phyloP scores from a whole-genome alignment of 2,113 vertebrate species.

The Microtus richardsoni region DNA sequence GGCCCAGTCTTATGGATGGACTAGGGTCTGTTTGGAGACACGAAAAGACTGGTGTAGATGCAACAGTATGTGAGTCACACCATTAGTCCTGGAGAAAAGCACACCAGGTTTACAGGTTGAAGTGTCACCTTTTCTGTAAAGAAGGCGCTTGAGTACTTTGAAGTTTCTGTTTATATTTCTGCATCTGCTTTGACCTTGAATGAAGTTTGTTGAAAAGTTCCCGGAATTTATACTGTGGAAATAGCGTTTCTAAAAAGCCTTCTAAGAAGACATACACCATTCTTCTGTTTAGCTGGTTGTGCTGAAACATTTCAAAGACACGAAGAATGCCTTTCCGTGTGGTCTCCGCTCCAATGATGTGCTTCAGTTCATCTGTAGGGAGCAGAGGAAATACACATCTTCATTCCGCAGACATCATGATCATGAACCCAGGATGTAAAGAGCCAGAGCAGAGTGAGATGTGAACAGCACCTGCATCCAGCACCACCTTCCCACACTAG shows the following conservation, averaged over 20 bases:
- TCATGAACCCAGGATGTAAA: neutral
- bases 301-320: constrained; percentile 99
- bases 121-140: constrained; percentile 98
- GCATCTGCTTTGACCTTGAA: constrained; percentile 95
- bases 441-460: neutral
- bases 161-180: constrained; percentile 95
- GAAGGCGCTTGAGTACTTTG: constrained; percentile 90
- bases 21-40: constrained; percentile 87
- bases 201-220: constrained; percentile 99
- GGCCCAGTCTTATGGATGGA: constrained; percentile 86
- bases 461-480: neutral
- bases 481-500: neutral
- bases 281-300: constrained; percentile 96
- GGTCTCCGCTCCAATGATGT: constrained; percentile 93
- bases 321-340: constrained; percentile 98
- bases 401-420: constrained; percentile 14
- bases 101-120: constrained; percentile 83
- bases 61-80: constrained; percentile 84
- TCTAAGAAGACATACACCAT: constrained; percentile 98
- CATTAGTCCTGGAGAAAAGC: constrained; percentile 84
- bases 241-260: constrained; percentile 98
- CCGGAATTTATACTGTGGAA: constrained; percentile 97
- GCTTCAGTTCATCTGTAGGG: constrained; percentile 90
- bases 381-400: constrained; percentile 14
- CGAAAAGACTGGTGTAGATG: constrained; percentile 87